phyloP scores from a whole-genome alignment of 2,888 invertebrate species.

The Lepidonotus clava region DNA sequence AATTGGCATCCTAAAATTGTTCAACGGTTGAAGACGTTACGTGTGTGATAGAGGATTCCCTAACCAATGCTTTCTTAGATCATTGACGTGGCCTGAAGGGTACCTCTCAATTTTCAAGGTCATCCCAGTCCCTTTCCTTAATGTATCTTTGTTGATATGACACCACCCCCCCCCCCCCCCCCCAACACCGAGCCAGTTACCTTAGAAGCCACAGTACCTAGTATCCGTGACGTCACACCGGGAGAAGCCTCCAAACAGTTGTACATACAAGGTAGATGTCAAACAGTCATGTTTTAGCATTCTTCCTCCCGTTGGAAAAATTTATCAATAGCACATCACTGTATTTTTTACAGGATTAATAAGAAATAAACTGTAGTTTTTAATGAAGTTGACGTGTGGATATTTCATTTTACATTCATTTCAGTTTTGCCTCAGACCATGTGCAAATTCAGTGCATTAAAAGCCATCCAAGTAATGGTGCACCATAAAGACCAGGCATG shows the following conservation, averaged over 20 bases:
- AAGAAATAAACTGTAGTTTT: slow-evolving; percentile 32
- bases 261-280: slow-evolving; percentile 29
- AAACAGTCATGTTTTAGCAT: slow-evolving; percentile 13
- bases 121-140: neutral
- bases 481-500: too few species aligned
- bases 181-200: neutral
- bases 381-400: neutral
- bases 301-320: slow-evolving; percentile 43
- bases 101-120: neutral
- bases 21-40: too few species aligned
- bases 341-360: slow-evolving; percentile 41
- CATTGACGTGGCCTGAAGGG: too few species aligned
- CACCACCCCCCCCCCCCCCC: neutral
- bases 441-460: too few species aligned
- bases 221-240: slow-evolving; percentile 17
- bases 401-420: neutral
- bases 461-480: too few species aligned
- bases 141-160: neutral
- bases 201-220: neutral
- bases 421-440: too few species aligned
- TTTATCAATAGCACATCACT: slow-evolving; percentile 27
- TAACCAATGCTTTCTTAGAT: too few species aligned
- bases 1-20: too few species aligned
- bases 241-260: neutral
- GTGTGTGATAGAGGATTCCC: too few species aligned